A percentile compares a stretch with the other conserved stretches of the same genome.
These are phyloP conservation scores for Eclectus roratus DNA, from an alignment of 2,113 vertebrate species.

Conservation along the genomic window DNA sequence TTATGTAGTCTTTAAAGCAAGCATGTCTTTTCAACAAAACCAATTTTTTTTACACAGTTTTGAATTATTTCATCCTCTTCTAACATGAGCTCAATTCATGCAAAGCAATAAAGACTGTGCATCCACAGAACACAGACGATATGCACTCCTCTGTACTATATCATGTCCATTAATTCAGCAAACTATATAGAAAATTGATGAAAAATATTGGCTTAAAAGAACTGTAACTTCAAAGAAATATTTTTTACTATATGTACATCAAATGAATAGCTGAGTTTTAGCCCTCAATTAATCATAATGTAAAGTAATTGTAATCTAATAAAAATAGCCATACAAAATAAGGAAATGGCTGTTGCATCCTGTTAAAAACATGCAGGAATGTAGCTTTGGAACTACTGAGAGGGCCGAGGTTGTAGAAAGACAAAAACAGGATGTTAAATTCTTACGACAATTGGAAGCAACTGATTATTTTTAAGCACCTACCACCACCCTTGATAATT, in stretches of 20 bases:
- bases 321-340: constrained; percentile 78
- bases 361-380: constrained; percentile 71
- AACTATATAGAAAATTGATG: constrained; percentile 23
- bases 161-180: constrained; percentile 32
- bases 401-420: constrained; percentile 53
- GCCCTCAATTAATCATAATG: constrained; percentile 53
- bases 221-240: constrained; percentile 65
- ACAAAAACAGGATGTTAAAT: constrained; percentile 80
- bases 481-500: not conserved
- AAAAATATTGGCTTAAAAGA: constrained; percentile 1
- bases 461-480: constrained; percentile 13
- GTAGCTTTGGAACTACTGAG: constrained; percentile 62
- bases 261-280: constrained; percentile 64
- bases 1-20: constrained; percentile 57
- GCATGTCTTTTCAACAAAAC: constrained; percentile 55
- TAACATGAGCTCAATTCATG: constrained; percentile 41
- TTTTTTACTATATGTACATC: constrained; percentile 41
- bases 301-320: constrained; percentile 71
- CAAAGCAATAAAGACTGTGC: not conserved
- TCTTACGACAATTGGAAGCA: constrained; percentile 20
- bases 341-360: constrained; percentile 81
- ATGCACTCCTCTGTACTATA: not conserved
- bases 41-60: constrained; percentile 34
- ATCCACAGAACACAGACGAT: not conserved
- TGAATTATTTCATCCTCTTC: constrained; percentile 34